Evolutionary conservation across 2,113 vertebrate species (phyloP), one percentile per base, ranked within the genome.

Genomic region (Pristiophorus japonicus): DNA sequence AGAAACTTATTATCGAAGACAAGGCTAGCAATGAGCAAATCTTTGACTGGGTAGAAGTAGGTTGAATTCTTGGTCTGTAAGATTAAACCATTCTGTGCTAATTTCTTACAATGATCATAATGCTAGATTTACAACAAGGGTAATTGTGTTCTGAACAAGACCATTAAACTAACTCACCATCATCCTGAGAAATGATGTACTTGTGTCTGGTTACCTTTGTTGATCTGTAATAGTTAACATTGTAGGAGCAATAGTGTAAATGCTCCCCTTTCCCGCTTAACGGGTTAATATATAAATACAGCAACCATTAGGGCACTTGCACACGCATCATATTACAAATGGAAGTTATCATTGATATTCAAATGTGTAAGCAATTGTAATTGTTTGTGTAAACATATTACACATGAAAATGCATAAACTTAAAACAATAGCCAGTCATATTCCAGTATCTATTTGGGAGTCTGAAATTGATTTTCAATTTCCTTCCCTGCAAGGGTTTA

Each of bases 41-140:
- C 97, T 99, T 99, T 97, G 99, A 99, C 96, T 99, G 99, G 99
- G 98, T 99, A 95, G 99, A 99, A 98, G 99, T 99, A 98, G 96
- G 97, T 96, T 96, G 95, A 96, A 96, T 45, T 94, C 38, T 94
- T 94, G 30, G 18, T 42, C 38, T 70, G 66, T 94, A 94, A 70
- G 66, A 47, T 73, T 94, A 45, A 27, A 70, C 63, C 27, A 63
- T 42, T 63, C 34, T 63, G 65, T 66, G 65, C 42, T 67, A 94
- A 70, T 73, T 94, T 94, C 42, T 94, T 51, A 47, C 22, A 94
- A 51, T 67, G 65, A 34, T 67, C 42, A 73, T 94, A 70, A 18
- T 51, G 59, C 62, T 65, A n/a, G 18, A 92, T 92, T 92, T 92
- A 91, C n/a, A 66, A 45, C 27, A 94, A 51, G 65, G 3, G 65